Conservation (phyloP, 1,140 invertebrate species). For the Manduca sexta region DNA sequence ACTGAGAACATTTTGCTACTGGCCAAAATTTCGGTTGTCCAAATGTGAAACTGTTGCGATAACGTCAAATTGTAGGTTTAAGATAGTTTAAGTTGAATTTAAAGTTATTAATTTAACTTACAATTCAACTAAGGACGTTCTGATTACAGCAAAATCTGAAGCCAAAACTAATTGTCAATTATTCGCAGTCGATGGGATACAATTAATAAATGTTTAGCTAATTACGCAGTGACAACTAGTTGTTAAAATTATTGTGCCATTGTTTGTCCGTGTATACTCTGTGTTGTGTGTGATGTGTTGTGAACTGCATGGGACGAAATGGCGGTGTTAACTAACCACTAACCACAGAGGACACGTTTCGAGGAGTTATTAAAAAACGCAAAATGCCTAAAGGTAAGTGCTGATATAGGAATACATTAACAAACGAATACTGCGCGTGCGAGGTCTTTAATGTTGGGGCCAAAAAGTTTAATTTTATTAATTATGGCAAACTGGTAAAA, state of each 20-base stretch:
- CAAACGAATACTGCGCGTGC: too few relatives aligned
- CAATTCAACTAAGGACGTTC: too few relatives aligned
- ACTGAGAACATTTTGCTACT: neutral
- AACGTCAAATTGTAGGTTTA: too few relatives aligned
- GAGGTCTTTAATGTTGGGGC: too few relatives aligned
- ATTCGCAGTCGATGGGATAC: slow-evolving; percentile 25
- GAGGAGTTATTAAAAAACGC: slow-evolving; percentile 8
- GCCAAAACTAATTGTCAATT: slow-evolving; percentile 38
- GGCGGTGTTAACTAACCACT: slow-evolving; percentile 23
- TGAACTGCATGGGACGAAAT: slow-evolving; percentile 31
- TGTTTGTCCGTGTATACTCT: slow-evolving; percentile 22
- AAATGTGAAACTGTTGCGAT: too few relatives aligned
- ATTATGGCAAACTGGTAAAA: too few relatives aligned
- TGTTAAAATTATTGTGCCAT: slow-evolving; percentile 8
- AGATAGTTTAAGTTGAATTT: too few relatives aligned
- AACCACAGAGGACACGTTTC: slow-evolving; percentile 14
- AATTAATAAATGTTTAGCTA: slow-evolving; percentile 17
- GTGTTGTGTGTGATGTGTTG: slow-evolving; percentile 41
- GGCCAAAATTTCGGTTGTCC: neutral
- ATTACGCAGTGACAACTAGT: neutral
- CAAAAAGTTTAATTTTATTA: too few relatives aligned
- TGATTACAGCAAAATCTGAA: slow-evolving; percentile 22
- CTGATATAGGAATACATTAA: neutral
- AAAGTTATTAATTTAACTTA: too few relatives aligned
- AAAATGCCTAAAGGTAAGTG: slow-evolving; percentile 61